Conservation (phyloP, 1,140 invertebrate genomes). For the Bombyx mandarina region DNA sequence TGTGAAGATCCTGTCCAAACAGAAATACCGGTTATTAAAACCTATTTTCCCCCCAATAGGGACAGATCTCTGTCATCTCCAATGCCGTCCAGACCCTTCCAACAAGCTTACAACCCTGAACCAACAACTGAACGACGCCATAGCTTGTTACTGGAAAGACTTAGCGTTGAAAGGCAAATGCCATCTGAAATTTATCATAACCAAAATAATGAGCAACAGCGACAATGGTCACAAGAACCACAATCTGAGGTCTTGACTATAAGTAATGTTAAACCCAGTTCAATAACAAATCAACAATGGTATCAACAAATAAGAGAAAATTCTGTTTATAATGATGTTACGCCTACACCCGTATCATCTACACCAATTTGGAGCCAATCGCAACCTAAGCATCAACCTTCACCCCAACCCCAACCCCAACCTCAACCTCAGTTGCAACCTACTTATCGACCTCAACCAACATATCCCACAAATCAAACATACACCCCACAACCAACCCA, state of each 20-base stretch:
- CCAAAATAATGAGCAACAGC: slow-evolving; percentile 40
- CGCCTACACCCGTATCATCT: slow-evolving; percentile 17
- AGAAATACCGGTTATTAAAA: slow-evolving; percentile 44
- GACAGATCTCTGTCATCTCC: slow-evolving; percentile 40
- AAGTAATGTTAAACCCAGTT: slow-evolving; percentile 59
- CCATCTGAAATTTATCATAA: slow-evolving; percentile 46
- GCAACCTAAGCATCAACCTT: slow-evolving; percentile 22
- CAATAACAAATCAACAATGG: slow-evolving; percentile 58
- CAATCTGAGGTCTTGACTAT: slow-evolving; percentile 54
- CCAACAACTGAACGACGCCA: slow-evolving; percentile 52
- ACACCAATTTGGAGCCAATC: slow-evolving; percentile 23
- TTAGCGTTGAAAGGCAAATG: slow-evolving; percentile 54
- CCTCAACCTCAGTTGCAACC: slow-evolving; percentile 16
- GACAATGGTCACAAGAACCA: slow-evolving; percentile 46
- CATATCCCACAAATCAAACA: slow-evolving; percentile 5
- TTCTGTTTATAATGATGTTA: slow-evolving; percentile 36
- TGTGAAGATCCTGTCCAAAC: slow-evolving; percentile 46
- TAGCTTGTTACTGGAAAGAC: slow-evolving; percentile 51
- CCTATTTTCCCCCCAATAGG: slow-evolving; percentile 40
- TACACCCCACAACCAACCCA: slow-evolving; percentile 10
- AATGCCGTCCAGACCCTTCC: slow-evolving; percentile 36
- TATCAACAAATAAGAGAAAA: slow-evolving; percentile 43
- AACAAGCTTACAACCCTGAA: slow-evolving; percentile 38
- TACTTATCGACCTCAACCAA: slow-evolving; percentile 10
- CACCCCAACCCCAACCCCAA: slow-evolving; percentile 25